Conservation (phyloP, 2,113 vertebrate genomes). For the Clarias macrocephalus region DNA sequence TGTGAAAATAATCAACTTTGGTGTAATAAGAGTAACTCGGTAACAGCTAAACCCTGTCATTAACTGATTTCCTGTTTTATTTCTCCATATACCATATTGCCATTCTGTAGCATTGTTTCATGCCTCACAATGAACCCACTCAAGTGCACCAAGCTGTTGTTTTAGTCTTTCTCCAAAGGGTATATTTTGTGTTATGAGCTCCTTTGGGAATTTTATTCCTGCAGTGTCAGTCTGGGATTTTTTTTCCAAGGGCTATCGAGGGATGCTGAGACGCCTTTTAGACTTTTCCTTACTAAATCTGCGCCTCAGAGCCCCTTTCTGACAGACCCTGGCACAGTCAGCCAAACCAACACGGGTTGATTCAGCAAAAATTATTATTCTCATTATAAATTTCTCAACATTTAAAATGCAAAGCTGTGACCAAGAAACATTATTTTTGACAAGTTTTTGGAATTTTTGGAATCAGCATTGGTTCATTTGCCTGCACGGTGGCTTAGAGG, state of each 20-base stretch:
- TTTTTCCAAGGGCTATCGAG: background rate
- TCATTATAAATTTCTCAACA: background rate
- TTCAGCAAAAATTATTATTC: background rate
- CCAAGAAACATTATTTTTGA: background rate
- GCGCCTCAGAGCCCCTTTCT: background rate
- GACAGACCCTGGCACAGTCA: constrained; percentile 17
- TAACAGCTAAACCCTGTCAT: background rate
- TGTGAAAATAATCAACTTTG: no score
- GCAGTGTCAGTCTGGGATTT: background rate
- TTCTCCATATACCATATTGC: background rate
- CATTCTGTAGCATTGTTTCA: background rate
- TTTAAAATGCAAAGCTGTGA: background rate
- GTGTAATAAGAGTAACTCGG: background rate
- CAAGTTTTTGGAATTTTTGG: background rate
- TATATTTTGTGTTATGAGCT: background rate
- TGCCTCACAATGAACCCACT: background rate
- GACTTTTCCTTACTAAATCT: constrained; percentile 16
- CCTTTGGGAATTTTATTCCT: background rate
- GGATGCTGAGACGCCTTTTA: constrained; percentile 13
- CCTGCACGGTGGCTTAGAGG: no score
- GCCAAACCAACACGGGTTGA: constrained; percentile 10
- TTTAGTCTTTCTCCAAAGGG: background rate
- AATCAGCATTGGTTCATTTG: background rate
- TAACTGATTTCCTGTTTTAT: background rate
- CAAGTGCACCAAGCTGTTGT: background rate